Base-by-base conservation (phyloP, 2,888 invertebrate genomes). In the Craniophora ligustri region DNA sequence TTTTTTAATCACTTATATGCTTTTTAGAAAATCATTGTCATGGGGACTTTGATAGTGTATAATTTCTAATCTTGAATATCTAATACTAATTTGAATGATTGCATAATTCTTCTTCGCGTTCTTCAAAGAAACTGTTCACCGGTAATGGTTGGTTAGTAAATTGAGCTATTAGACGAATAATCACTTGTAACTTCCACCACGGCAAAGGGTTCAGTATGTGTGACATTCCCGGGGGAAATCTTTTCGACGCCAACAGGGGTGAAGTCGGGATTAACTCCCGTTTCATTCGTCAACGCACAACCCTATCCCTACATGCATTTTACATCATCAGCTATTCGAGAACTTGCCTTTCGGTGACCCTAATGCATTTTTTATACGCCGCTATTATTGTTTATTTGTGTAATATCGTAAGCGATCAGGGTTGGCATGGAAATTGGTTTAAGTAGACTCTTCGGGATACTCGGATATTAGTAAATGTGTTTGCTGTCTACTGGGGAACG, bases 161-260 rank as follows among this genome's bases (percentile, higher is more conserved):
- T n/a, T n/a, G n/a, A n/a, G n/a, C n/a, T 19, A 26, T 26, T n/a
- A n/a, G n/a, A n/a, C n/a, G n/a, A 26, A 10, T 41, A 30, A 10
- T 19, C 31, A 44, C 67, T 49, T 30, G 1, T 74, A 39, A 44
- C 75, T 74, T 75, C 51, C 8, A 49, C 72, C 75, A 54, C 40
- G 38, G 36, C 51, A 71, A 68, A 81, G 76, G 79, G 82, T 82
- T 77, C 67, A 67, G 75, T 78, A 79, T 76, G 76, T 74, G 77
- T 75, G 78, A 76, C 72, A 61, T 64, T 64, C 88, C 79, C 89
- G 10, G 46, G 91, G 91, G 91, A 91, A 91, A 91, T 91, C 91
- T 90, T 86, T 87, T 88, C 87, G 86, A 85, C 86, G 85, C 79
- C 78, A 76, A 84, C 85, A 80, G 87, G 88, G 91, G 87, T 82